A percentile compares a stretch with the other conserved stretches of the same genome.
These are phyloP conservation scores for Drosophila robusta DNA, from an alignment of 2,888 invertebrate species.

Conservation along the genomic window DNA sequence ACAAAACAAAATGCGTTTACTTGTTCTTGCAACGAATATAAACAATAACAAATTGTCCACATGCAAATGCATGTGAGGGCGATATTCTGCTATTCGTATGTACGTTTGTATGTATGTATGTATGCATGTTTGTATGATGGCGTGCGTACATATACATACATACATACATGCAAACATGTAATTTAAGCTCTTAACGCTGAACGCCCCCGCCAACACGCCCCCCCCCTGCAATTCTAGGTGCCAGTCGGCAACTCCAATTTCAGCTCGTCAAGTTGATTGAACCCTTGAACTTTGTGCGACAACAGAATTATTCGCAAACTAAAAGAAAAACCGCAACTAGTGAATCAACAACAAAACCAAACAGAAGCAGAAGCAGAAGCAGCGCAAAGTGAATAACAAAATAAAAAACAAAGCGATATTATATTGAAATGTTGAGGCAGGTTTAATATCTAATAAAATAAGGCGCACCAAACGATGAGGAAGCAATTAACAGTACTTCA, in stretches of 20 bases:
- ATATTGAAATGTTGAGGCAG: slow-evolving; percentile 51
- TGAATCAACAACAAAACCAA: slow-evolving; percentile 14
- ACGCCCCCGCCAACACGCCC: too few species aligned
- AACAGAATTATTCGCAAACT: not conserved
- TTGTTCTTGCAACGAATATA: slow-evolving; percentile 27
- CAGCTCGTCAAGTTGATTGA: slow-evolving; percentile 66
- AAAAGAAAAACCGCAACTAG: slow-evolving; percentile 35
- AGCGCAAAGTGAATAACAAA: slow-evolving; percentile 1
- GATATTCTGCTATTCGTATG: not conserved
- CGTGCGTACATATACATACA: not conserved
- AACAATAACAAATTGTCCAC: slow-evolving; percentile 36
- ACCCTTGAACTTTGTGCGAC: slow-evolving; percentile 56
- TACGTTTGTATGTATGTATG: not conserved
- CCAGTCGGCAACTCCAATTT: slow-evolving; percentile 47
- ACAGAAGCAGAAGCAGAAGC: slow-evolving; percentile 7
- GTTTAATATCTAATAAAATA: slow-evolving; percentile 40
- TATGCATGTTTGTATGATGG: not conserved
- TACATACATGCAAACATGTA: not conserved
- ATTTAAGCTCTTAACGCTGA: slow-evolving; percentile 20
- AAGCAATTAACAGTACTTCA: too few species aligned
- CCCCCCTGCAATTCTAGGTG: not conserved
- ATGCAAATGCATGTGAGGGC: slow-evolving; percentile 12
- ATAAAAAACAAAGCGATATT: slow-evolving; percentile 29
- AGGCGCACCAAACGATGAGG: too few species aligned
- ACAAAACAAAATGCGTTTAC: slow-evolving; percentile 37